Evolutionary conservation across 2,888 invertebrate genomes (phyloP).

Genomic region (Synanthedon vespiformis): DNA sequence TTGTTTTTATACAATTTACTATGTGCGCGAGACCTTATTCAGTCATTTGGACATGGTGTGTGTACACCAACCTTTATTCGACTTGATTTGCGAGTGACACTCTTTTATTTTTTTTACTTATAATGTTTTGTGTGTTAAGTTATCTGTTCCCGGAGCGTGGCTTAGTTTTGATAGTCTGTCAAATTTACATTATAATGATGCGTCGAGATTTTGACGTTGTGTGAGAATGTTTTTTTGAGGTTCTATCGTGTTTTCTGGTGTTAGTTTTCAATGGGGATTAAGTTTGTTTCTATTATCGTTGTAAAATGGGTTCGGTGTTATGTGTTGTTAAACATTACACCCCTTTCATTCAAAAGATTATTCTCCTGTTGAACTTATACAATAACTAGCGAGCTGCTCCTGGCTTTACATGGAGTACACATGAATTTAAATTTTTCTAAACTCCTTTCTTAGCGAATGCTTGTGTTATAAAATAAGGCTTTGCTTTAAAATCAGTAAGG

Average conservation of each 20-base stretch:
- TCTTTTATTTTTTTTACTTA: slow-evolving; percentile 32
- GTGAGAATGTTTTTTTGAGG: slow-evolving; percentile 35
- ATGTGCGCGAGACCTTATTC: slow-evolving; percentile 36
- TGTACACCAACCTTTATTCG: slow-evolving; percentile 39
- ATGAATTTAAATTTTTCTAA: too few relatives aligned
- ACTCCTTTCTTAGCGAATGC: too few relatives aligned
- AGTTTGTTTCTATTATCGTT: slow-evolving; percentile 12
- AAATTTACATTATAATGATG: slow-evolving; percentile 57
- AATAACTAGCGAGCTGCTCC: too few relatives aligned
- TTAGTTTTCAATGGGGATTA: slow-evolving; percentile 5
- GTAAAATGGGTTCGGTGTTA: not conserved
- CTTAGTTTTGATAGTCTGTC: slow-evolving; percentile 61
- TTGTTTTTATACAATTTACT: slow-evolving; percentile 67
- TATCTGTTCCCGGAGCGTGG: slow-evolving; percentile 50
- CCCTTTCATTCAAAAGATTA: not conserved
- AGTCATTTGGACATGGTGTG: slow-evolving; percentile 47
- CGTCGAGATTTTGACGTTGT: slow-evolving; percentile 27
- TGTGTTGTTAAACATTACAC: not conserved
- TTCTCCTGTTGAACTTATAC: too few relatives aligned
- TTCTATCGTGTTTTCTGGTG: slow-evolving; percentile 11
- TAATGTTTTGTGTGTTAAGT: slow-evolving; percentile 44
- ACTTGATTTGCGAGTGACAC: slow-evolving; percentile 64
- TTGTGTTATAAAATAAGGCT: too few relatives aligned
- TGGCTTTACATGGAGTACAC: too few relatives aligned
- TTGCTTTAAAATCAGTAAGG: too few relatives aligned